These are phyloP conservation scores for Henricia sp. DNA, from an alignment of 53 echinoderm and acorn worm genomes.

Conservation along the genomic window DNA sequence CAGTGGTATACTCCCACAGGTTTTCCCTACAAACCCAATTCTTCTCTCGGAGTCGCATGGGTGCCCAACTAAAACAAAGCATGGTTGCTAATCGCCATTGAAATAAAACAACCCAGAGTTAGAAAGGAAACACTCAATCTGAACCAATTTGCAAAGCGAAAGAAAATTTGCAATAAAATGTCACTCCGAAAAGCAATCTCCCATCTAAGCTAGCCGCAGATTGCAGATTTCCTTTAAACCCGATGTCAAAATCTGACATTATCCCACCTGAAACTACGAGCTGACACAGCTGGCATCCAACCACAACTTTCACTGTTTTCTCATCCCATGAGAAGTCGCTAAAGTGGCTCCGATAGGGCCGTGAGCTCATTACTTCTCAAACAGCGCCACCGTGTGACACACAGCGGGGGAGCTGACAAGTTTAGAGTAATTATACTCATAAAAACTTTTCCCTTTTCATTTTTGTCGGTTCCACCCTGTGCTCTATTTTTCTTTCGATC, in stretches of 20 bases:
- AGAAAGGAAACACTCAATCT: too few relatives aligned
- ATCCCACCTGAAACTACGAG: conserved; percentile 39
- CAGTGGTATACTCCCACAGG: too few relatives aligned
- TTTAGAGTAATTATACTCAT: conserved; percentile 48
- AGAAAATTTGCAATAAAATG: too few relatives aligned
- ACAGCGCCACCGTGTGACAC: conserved; percentile 53
- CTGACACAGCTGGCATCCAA: conserved; percentile 60
- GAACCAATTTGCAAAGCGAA: too few relatives aligned
- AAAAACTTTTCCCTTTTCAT: neutral
- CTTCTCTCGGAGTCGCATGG: too few relatives aligned
- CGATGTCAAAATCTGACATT: conserved; percentile 5
- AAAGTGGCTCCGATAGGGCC: conserved; percentile 33
- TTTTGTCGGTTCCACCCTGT: conserved; percentile 16
- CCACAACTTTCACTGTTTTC: conserved; percentile 56
- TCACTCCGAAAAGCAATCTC: too few relatives aligned
- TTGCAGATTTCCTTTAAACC: too few relatives aligned
- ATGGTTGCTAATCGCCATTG: too few relatives aligned
- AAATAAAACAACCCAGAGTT: too few relatives aligned
- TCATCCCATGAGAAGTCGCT: conserved; percentile 23
- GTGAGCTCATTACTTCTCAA: conserved; percentile 29
- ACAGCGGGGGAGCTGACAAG: conserved; percentile 49
- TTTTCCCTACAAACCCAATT: too few relatives aligned
- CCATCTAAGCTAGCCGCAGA: too few relatives aligned
- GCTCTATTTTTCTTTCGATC: conserved; percentile 12
- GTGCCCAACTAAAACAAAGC: too few relatives aligned